Percentiles rank a stretch among this genome's conserved stretches.
Evolutionary conservation across 2,797 vertebrate species (phyloP).

Genomic region (Euphonia xanthogaster): DNA sequence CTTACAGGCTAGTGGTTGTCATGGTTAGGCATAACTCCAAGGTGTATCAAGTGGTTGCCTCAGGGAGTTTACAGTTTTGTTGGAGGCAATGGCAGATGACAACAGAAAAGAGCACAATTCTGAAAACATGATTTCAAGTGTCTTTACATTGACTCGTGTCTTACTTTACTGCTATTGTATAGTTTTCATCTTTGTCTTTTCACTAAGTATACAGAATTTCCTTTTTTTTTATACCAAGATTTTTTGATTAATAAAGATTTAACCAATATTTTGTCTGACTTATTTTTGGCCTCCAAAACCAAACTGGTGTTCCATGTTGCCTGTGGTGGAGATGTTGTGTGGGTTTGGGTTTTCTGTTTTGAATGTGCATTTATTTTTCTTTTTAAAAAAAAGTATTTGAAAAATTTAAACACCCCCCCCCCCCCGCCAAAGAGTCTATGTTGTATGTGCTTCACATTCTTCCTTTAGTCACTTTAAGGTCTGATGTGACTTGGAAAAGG

Average conservation of each 20-base stretch:
- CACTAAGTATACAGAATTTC: neutral
- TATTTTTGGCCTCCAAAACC: neutral
- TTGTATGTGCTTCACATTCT: neutral
- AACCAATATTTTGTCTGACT: neutral
- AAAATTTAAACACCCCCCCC: neutral
- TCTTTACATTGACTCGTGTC: neutral
- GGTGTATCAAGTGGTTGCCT: neutral
- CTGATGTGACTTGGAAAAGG: neutral
- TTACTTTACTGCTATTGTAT: neutral
- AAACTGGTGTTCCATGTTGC: neutral
- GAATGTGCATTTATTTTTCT: neutral
- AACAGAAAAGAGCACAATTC: neutral
- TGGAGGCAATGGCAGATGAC: neutral
- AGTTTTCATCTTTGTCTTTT: neutral
- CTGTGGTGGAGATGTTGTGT: neutral
- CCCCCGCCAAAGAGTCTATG: accelerated
- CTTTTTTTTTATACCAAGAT: neutral
- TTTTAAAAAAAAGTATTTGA: neutral
- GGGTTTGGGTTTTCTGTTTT: neutral
- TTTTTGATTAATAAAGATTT: slow-evolving; percentile 50
- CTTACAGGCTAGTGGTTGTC: neutral
- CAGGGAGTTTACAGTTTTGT: neutral
- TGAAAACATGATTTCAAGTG: neutral
- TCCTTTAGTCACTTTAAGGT: neutral
- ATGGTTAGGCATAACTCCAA: neutral